A percentile compares a stretch with the other conserved stretches of the same genome.
phyloP scores from a whole-genome alignment of 2,888 invertebrate species.

The Carcina quercana region DNA sequence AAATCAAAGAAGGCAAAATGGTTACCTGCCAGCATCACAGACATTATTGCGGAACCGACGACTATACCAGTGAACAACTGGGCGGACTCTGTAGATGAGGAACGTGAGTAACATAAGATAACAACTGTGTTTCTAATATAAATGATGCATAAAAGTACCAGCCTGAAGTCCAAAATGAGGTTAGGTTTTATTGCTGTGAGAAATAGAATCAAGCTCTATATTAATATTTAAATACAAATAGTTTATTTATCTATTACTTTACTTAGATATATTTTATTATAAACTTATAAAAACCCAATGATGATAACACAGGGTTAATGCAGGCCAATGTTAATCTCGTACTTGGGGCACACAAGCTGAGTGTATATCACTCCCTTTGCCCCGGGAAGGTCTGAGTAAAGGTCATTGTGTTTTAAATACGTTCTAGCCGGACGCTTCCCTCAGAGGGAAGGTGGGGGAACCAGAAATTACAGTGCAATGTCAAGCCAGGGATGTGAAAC shows the following conservation, averaged over 20 bases:
- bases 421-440: conserved; percentile 82
- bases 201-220: too few species aligned
- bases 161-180: too few species aligned
- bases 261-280: not conserved
- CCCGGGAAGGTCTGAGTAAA: conserved; percentile 90
- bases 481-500: conserved; percentile 68
- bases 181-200: too few species aligned
- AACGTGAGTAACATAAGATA: conserved; percentile 75
- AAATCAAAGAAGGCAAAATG: conserved; percentile 91
- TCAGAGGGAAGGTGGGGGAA: conserved; percentile 79
- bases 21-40: conserved; percentile 85
- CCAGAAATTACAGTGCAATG: conserved; percentile 78
- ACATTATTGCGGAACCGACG: conserved; percentile 84
- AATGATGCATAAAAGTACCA: too few species aligned
- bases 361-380: conserved; percentile 74
- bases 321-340: conserved; percentile 84
- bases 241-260: too few species aligned
- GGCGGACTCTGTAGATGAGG: conserved; percentile 90
- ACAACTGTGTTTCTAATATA: too few species aligned
- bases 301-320: conserved; percentile 58
- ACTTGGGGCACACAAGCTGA: conserved; percentile 80
- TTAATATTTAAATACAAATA: too few species aligned
- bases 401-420: conserved; percentile 68
- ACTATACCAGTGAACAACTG: conserved; percentile 78
- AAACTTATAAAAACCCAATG: conserved; percentile 45